Conservation (phyloP, 2,113 vertebrate genomes). For the Tautogolabrus adspersus region DNA sequence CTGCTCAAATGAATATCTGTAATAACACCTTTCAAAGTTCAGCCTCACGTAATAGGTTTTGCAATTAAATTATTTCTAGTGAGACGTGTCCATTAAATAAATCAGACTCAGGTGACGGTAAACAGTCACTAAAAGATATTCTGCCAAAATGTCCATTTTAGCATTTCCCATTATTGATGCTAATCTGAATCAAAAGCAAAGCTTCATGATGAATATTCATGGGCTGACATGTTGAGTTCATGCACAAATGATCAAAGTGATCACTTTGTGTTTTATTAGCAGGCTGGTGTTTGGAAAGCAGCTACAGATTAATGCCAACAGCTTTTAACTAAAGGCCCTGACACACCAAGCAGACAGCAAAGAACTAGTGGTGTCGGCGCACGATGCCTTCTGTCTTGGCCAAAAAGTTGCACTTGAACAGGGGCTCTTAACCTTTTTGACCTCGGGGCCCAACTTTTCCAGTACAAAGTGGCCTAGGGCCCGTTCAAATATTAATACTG, state of each 20-base stretch:
- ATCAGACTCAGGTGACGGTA: background rate
- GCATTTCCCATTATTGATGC: conserved; percentile 13
- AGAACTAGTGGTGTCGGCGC: background rate
- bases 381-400: background rate
- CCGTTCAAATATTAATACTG: no score
- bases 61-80: background rate
- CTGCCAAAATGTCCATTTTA: conserved; percentile 22
- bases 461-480: no score
- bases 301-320: background rate
- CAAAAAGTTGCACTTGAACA: no score
- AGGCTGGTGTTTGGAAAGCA: background rate
- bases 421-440: no score
- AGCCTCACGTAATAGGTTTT: background rate
- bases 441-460: no score
- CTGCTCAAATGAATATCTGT: background rate
- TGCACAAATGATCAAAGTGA: conserved; percentile 13
- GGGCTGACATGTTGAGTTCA: conserved; percentile 1
- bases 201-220: conserved; percentile 16
- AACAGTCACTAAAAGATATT: background rate
- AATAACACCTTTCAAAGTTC: background rate
- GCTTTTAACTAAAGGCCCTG: background rate
- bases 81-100: background rate
- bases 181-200: conserved; percentile 19
- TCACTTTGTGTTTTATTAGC: conserved; percentile 21
- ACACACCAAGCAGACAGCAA: no score